Evolutionary conservation across 2,888 invertebrate genomes (phyloP).

Genomic region (Netelia fuscicornis): DNA sequence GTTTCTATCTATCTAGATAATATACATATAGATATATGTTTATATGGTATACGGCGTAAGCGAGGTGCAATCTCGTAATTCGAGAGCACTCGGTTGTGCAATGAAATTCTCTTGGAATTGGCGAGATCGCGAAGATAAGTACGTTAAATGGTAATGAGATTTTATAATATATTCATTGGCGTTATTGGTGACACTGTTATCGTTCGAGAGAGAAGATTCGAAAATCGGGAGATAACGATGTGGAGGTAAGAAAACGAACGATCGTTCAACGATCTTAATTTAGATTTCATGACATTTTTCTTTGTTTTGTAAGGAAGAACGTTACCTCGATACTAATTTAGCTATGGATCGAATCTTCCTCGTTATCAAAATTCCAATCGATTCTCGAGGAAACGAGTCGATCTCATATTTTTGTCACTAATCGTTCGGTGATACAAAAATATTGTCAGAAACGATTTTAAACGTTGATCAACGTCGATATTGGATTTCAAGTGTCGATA

Average conservation of each 20-base stretch:
- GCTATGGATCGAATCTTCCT: too few species aligned
- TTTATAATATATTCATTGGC: conserved; percentile 23
- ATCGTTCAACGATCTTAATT: neutral
- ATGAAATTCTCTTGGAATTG: conserved; percentile 43
- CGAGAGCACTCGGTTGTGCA: conserved; percentile 26
- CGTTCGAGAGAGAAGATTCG: neutral
- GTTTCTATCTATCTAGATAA: conserved; percentile 1
- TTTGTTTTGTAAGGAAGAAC: too few species aligned
- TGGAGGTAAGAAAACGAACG: too few species aligned
- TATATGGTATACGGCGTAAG: neutral
- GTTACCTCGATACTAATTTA: too few species aligned
- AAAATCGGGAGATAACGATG: neutral
- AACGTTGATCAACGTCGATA: too few species aligned
- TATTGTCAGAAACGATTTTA: too few species aligned
- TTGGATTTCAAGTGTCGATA: too few species aligned
- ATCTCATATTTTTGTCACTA: too few species aligned
- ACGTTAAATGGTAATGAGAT: conserved; percentile 28
- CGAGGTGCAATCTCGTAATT: conserved; percentile 18
- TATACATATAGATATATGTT: neutral
- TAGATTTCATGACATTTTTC: too few species aligned
- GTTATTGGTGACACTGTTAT: conserved; percentile 1
- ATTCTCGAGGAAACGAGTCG: too few species aligned
- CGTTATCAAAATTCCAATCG: too few species aligned
- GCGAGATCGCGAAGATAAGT: neutral
- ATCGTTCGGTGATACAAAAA: too few species aligned